Evolutionary conservation across 2,888 invertebrate genomes (phyloP), one percentile per base, ranked within the genome.

Genomic region (Yponomeuta evonymella): DNA sequence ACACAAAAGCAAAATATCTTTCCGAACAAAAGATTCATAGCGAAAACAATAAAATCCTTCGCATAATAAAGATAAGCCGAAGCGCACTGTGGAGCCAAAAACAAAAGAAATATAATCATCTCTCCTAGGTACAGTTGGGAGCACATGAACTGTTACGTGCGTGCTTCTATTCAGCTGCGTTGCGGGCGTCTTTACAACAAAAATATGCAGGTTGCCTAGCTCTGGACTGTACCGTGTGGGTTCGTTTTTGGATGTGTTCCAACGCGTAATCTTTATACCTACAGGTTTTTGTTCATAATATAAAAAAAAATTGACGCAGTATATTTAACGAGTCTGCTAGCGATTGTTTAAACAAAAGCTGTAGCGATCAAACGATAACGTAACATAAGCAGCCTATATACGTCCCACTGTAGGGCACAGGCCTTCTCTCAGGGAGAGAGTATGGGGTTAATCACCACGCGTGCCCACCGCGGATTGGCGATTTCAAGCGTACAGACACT

Each of bases 11-110:
- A 3, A 65, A 29, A 65, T 30, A 65, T 30, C 65, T 30, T 29
- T 65, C 29, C 64, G 15, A 65, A 65, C 65, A 65, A 65, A 65
- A 65, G 30, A 65, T 65, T 65, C 29, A 65, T 65, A 30, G 65
- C 65, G 65, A 30, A 65, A 65, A 65, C 65, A 65, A 33, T 65
- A 65, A 65, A 65, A 65, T 65, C 65, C 33, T 65, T 65, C 51
- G 51, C 51, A 11, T 33, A 29, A 65, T 65, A 65, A 65, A 65
- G 65, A 65, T 65, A 65, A 65, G 65, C 65, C 33, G 65, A 3
- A 43, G 30, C 8, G 51, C 51, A 15, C 65, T 30, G 65, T 23
- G 65, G 30, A 12, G 65, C 29, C 65, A 30, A 65, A 58, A 65
- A 65, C 65, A 65, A 65, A 65, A 33, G 33, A 65, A 65, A 65